Percentiles rank a stretch among this genome's conserved stretches.
These are phyloP conservation scores for Ganaspis sp. DNA, from an alignment of 1,140 invertebrate species.

Conservation along the genomic window DNA sequence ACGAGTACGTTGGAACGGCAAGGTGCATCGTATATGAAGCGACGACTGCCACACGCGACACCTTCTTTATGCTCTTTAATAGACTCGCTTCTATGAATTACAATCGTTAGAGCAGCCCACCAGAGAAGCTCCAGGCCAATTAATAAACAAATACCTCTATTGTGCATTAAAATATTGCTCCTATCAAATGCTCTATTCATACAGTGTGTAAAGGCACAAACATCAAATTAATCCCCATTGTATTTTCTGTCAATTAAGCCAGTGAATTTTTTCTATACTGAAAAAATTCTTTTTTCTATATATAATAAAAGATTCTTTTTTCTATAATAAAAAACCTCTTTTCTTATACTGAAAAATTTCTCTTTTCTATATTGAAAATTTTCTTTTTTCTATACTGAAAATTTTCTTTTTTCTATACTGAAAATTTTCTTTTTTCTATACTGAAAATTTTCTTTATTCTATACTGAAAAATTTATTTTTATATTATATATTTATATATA, in stretches of 20 bases:
- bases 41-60: constrained; percentile 49
- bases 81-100: constrained; percentile 5
- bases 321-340: too few relatives aligned
- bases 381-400: too few relatives aligned
- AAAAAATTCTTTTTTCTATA: too few relatives aligned
- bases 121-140: not conserved
- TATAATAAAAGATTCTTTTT: too few relatives aligned
- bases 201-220: constrained; percentile 4
- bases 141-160: not conserved
- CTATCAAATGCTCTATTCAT: not conserved
- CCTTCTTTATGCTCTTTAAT: constrained; percentile 48
- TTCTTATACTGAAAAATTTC: too few relatives aligned
- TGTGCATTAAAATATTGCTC: not conserved
- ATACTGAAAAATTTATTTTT: too few relatives aligned
- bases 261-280: too few relatives aligned
- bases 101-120: constrained; percentile 37
- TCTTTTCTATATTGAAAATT: too few relatives aligned
- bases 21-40: constrained; percentile 55
- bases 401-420: too few relatives aligned
- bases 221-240: not conserved
- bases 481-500: too few relatives aligned
- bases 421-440: too few relatives aligned
- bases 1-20: constrained; percentile 43
- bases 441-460: too few relatives aligned
- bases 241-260: not conserved